A percentile compares a stretch with the other conserved stretches of the same genome.
phyloP scores from a whole-genome alignment of 2,797 vertebrate genomes.

The Onychomys arenicola region DNA sequence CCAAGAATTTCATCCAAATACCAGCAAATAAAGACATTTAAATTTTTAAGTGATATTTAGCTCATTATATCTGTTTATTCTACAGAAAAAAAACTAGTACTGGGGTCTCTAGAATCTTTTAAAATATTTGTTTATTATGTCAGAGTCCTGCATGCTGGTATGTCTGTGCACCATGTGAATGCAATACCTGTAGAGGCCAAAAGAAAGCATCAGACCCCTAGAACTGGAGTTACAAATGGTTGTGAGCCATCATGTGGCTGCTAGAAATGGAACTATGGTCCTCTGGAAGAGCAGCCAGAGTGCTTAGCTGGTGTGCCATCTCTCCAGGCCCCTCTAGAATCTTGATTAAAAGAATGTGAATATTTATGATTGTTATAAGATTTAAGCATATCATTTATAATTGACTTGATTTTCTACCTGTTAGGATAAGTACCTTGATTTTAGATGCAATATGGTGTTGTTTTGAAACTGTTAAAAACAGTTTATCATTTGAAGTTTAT shows the following conservation, averaged over 20 bases:
- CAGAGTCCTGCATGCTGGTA: background rate
- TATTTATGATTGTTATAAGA: slow-evolving; percentile 3
- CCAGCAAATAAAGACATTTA: background rate
- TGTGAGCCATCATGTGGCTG: background rate
- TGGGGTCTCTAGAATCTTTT: background rate
- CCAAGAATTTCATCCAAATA: background rate
- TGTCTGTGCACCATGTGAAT: no score
- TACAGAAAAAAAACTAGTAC: background rate
- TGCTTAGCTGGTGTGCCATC: background rate
- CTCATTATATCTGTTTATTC: background rate
- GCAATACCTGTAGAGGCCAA: no score
- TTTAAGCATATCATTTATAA: slow-evolving; percentile 18
- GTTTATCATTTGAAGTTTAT: slow-evolving; percentile 24
- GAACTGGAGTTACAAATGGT: background rate
- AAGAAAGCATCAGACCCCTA: background rate
- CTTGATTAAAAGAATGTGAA: slow-evolving; percentile 2
- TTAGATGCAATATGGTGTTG: background rate
- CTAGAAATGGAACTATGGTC: background rate
- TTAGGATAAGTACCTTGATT: slow-evolving; percentile 1
- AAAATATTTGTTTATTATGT: background rate
- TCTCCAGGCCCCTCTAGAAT: background rate
- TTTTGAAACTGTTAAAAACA: background rate
- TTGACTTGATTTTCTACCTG: slow-evolving; percentile 42
- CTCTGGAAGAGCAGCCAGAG: background rate
- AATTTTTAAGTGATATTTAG: background rate